Percentiles rank a stretch among this genome's conserved stretches.
Conservation (phyloP, 2,888 invertebrate genomes). For the Eudemis profundana region DNA sequence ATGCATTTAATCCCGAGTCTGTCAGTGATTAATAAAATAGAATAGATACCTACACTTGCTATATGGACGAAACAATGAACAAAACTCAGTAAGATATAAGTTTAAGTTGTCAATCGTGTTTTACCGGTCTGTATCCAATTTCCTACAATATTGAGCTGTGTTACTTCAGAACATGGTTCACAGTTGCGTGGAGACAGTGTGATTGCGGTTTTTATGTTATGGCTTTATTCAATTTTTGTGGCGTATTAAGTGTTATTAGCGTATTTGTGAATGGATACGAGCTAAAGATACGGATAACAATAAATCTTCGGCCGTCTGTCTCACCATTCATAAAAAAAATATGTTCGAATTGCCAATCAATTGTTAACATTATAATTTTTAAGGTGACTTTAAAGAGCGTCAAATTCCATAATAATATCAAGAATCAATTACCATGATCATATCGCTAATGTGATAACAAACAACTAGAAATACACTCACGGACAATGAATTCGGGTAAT, state of each 20-base stretch:
- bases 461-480: no score
- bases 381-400: no score
- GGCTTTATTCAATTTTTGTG: slow-evolving; percentile 36
- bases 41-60: no score
- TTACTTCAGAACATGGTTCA: background rate
- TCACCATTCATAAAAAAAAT: background rate
- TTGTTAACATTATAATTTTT: no score
- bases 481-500: no score
- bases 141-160: background rate
- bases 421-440: no score
- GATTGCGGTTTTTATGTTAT: slow-evolving; percentile 27
- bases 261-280: slow-evolving; percentile 11
- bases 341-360: background rate
- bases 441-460: no score
- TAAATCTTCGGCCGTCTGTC: background rate
- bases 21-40: no score
- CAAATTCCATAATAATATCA: no score
- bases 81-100: no score
- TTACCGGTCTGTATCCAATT: background rate
- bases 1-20: no score
- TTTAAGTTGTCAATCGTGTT: slow-evolving; percentile 7
- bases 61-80: no score
- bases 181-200: background rate
- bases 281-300: slow-evolving; percentile 9
- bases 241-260: slow-evolving; percentile 35